Conservation (phyloP, 2,113 vertebrate species). For the Gobio gobio region DNA sequence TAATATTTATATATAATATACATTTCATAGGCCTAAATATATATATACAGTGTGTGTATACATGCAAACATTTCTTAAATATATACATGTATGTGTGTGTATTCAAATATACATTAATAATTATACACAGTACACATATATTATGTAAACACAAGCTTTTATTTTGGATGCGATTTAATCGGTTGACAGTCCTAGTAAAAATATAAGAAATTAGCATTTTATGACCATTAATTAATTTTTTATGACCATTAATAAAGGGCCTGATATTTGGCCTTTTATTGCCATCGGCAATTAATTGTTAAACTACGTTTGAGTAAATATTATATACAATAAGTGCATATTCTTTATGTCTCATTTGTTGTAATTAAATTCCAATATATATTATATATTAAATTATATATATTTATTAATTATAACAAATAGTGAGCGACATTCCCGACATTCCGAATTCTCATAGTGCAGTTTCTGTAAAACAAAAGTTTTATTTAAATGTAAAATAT, state of each 20-base stretch:
- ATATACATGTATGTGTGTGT: no score
- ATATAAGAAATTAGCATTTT: neutral
- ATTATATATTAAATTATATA: neutral
- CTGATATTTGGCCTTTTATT: neutral
- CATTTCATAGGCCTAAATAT: no score
- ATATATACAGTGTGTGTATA: no score
- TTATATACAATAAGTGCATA: neutral
- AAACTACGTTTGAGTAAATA: neutral
- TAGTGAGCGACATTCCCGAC: neutral
- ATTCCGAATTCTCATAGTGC: neutral
- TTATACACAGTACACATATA: no score
- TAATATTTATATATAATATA: no score
- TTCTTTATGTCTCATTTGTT: neutral
- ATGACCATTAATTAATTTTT: neutral
- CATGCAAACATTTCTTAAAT: no score
- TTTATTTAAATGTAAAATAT: no score
- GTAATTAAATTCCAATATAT: neutral
- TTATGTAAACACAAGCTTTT: no score
- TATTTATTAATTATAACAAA: neutral
- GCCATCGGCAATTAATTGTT: neutral
- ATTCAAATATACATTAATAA: no score
- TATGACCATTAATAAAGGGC: neutral
- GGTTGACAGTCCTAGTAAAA: no score
- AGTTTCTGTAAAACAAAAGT: neutral
- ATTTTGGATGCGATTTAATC: no score